Conservation (phyloP, 2,113 vertebrate genomes). For the Prunella himalayana region DNA sequence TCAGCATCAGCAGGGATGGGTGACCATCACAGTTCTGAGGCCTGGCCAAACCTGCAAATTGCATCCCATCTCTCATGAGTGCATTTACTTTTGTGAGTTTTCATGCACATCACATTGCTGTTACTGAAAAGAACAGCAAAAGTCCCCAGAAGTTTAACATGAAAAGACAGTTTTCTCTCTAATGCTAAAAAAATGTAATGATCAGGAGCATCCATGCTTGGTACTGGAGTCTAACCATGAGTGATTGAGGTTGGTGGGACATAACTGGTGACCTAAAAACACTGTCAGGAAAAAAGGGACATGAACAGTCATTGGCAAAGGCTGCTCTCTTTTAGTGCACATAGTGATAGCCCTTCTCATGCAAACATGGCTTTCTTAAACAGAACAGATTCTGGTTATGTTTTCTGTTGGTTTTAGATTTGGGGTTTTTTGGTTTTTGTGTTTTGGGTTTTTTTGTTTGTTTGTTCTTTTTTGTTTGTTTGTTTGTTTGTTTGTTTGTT, state of each 20-base stretch:
- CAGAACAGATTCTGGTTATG: not conserved
- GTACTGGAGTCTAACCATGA: not conserved
- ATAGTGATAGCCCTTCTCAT: not conserved
- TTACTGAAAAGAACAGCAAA: not conserved
- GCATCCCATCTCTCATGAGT: not conserved
- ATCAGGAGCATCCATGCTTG: not conserved
- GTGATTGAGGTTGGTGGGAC: not conserved
- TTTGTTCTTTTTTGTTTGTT: too few species aligned
- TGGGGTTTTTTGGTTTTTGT: accelerated
- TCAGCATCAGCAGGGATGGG: not conserved
- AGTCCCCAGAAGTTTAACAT: not conserved
- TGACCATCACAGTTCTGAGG: not conserved
- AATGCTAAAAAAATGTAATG: not conserved
- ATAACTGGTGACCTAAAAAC: not conserved
- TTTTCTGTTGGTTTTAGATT: not conserved
- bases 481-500: too few species aligned
- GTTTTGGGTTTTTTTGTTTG: not conserved
- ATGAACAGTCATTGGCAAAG: not conserved
- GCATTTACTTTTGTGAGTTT: not conserved
- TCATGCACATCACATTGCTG: not conserved
- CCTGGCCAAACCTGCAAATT: not conserved
- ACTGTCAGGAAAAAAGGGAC: not conserved
- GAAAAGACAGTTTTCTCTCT: not conserved
- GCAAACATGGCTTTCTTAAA: not conserved
- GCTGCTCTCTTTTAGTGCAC: not conserved